These are phyloP conservation scores for Drosophila kohkoa DNA, from an alignment of 1,140 invertebrate genomes.

Conservation along the genomic window DNA sequence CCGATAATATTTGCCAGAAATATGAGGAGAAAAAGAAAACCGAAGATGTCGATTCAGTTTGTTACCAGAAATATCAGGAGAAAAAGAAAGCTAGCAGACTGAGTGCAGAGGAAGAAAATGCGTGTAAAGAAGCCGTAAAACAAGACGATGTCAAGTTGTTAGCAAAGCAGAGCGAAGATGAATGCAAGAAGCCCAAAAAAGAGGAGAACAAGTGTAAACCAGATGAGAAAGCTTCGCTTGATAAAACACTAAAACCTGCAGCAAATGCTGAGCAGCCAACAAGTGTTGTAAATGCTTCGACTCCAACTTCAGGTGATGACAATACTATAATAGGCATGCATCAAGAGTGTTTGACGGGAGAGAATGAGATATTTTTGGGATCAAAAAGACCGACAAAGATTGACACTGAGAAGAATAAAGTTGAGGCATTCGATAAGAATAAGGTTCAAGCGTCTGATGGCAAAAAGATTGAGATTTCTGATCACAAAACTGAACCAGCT, in stretches of 20 bases:
- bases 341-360: not conserved
- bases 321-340: constrained; percentile 6
- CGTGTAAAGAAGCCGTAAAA: not conserved
- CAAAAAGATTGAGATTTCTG: too few species aligned
- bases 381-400: not conserved
- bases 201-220: not conserved
- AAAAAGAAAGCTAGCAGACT: not conserved
- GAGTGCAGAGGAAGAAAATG: not conserved
- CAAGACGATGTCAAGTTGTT: not conserved
- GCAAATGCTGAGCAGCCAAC: not conserved
- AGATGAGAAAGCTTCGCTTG: not conserved
- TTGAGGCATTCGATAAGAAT: not conserved
- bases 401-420: not conserved
- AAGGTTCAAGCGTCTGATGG: not conserved
- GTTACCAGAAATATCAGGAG: constrained; percentile 12
- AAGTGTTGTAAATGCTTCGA: not conserved
- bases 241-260: too few species aligned
- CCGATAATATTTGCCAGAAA: not conserved
- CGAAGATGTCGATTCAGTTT: not conserved
- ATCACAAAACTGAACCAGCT: not conserved
- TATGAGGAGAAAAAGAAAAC: not conserved
- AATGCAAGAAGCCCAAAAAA: not conserved
- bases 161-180: not conserved
- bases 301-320: not conserved
- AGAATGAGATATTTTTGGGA: constrained; percentile 9